Conservation (phyloP, 2,113 vertebrate species). For the Gavialis gangeticus region DNA sequence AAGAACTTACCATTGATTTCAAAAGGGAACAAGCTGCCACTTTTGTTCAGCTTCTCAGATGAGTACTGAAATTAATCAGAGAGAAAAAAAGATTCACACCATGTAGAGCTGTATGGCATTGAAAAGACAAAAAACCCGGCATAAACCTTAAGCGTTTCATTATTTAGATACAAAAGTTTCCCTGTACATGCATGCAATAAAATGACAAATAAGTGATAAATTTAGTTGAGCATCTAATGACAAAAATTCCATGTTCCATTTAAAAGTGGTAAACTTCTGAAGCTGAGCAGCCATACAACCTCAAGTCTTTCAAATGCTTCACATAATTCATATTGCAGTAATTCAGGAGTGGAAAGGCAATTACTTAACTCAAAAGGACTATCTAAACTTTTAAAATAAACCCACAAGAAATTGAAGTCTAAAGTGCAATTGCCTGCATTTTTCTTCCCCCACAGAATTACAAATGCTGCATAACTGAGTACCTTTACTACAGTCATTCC, state of each 20-base stretch:
- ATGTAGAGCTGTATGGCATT: not conserved
- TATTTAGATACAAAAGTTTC: not conserved
- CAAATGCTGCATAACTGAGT: not conserved
- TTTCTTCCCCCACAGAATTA: not conserved
- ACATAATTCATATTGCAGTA: not conserved
- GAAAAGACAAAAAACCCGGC: slow-evolving; percentile 4
- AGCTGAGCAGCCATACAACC: not conserved
- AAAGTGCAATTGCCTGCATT: not conserved
- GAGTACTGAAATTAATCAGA: slow-evolving; percentile 81
- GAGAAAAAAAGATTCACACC: slow-evolving; percentile 42
- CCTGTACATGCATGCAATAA: not conserved
- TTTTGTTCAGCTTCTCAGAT: slow-evolving; percentile 78
- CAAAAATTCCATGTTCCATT: too few relatives aligned
- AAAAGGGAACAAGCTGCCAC: slow-evolving; percentile 78
- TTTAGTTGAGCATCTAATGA: too few relatives aligned
- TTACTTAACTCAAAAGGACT: not conserved
- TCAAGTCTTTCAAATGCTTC: not conserved
- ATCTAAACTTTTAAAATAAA: not conserved
- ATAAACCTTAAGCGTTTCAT: not conserved
- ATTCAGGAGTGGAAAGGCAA: not conserved
- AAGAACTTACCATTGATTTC: slow-evolving; percentile 82
- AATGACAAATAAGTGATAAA: not conserved
- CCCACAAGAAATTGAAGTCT: not conserved
- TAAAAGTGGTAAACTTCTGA: too few relatives aligned
- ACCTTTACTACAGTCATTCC: not conserved